These are phyloP conservation scores for Dolichallabes microphthalmus DNA, from an alignment of 2,113 vertebrate species.

Conservation along the genomic window DNA sequence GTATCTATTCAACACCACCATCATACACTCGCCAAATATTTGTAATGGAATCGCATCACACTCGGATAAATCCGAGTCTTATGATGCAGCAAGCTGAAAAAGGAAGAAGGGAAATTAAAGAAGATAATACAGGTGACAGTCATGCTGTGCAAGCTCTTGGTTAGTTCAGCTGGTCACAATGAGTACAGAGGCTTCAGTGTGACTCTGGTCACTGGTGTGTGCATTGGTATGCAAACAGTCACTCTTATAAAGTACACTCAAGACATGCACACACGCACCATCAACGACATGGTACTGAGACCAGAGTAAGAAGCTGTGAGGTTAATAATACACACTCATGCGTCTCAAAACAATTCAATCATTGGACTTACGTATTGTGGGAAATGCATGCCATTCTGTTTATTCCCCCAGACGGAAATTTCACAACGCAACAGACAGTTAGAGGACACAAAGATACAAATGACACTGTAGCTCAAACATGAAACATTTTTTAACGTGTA, in stretches of 20 bases:
- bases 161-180: slow-evolving; percentile 52
- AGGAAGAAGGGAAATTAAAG: not conserved
- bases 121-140: not conserved
- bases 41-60: slow-evolving; percentile 22
- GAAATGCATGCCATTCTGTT: slow-evolving; percentile 92
- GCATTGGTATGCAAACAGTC: slow-evolving; percentile 21
- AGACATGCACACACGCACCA: not conserved
- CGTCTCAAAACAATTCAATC: slow-evolving; percentile 74
- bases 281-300: not conserved
- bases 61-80: not conserved
- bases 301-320: slow-evolving; percentile 71
- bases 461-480: slow-evolving; percentile 70
- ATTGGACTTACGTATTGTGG: slow-evolving; percentile 90
- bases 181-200: slow-evolving; percentile 30
- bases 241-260: not conserved
- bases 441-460: slow-evolving; percentile 64
- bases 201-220: slow-evolving; percentile 28
- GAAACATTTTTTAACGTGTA: slow-evolving; percentile 61
- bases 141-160: slow-evolving; percentile 49
- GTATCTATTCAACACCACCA: not conserved
- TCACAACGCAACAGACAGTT: slow-evolving; percentile 87
- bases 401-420: slow-evolving; percentile 79
- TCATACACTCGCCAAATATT: slow-evolving; percentile 18
- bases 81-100: slow-evolving; percentile 15
- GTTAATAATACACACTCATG: slow-evolving; percentile 82